phyloP scores from a whole-genome alignment of 1,140 invertebrate species.

The Nylanderia fulva region DNA sequence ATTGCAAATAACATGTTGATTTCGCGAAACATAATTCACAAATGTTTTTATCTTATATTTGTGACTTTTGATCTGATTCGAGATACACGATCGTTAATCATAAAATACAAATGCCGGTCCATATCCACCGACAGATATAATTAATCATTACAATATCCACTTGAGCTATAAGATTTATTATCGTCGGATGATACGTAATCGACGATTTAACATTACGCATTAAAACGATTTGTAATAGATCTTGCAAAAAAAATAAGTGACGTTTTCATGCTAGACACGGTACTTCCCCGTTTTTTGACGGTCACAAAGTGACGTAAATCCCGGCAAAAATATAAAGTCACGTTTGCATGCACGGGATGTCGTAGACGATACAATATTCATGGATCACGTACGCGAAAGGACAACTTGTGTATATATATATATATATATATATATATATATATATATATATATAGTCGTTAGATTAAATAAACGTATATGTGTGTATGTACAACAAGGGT shows the following conservation, averaged over 20 bases:
- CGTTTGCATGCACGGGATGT: conserved; percentile 7
- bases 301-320: neutral
- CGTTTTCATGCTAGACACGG: neutral
- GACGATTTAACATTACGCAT: neutral
- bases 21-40: neutral
- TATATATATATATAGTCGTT: no score
- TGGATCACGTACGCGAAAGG: neutral
- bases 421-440: no score
- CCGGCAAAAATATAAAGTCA: neutral
- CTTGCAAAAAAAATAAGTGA: neutral
- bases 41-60: neutral
- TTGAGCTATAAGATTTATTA: neutral
- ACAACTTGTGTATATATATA: no score
- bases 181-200: neutral
- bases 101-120: conserved; percentile 1
- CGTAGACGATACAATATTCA: conserved; percentile 12
- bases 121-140: neutral
- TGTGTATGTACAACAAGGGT: neutral
- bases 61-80: neutral
- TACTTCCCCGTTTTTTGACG: conserved; percentile 18
- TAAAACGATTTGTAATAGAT: neutral
- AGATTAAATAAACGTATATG: neutral
- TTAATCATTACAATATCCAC: conserved; percentile 26
- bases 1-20: neutral
- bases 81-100: neutral